A percentile compares a stretch with the other conserved stretches of the same genome.
These are phyloP conservation scores for Phyllostomus discolor DNA, from an alignment of 2,113 vertebrate genomes.

Conservation along the genomic window DNA sequence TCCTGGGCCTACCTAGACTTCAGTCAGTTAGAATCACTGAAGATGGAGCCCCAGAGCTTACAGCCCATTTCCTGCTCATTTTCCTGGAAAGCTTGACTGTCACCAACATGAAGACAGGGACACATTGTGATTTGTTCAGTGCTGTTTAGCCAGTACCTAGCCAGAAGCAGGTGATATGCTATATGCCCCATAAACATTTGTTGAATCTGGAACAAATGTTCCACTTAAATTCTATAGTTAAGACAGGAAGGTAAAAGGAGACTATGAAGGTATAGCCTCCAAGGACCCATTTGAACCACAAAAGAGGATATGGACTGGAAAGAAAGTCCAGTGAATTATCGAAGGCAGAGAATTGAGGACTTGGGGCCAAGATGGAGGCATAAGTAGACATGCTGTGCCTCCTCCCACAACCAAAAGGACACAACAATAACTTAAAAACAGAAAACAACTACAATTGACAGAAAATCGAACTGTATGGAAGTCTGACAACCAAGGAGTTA, in stretches of 20 bases:
- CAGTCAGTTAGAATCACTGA: background rate
- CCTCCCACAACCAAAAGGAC: no score
- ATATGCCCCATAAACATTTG: background rate
- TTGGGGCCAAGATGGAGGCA: no score
- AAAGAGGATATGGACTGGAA: background rate
- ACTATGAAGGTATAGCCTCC: background rate
- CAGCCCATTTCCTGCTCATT: fast-evolving
- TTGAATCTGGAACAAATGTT: background rate
- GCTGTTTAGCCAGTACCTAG: background rate
- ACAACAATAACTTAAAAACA: no score
- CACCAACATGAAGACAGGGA: background rate
- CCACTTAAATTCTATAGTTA: background rate
- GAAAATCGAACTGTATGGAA: no score
- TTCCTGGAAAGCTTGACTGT: background rate
- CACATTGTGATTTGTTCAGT: background rate
- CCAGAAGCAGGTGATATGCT: background rate
- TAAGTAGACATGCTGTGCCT: no score
- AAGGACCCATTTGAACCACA: background rate
- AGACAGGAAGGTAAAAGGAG: background rate
- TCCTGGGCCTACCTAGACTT: background rate
- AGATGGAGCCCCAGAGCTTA: background rate
- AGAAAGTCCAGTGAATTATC: background rate
- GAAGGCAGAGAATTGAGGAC: background rate
- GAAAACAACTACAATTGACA: no score
- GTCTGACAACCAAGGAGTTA: no score